Evolutionary conservation across 2,888 invertebrate species (phyloP).

Genomic region (Drosophila histrio): DNA sequence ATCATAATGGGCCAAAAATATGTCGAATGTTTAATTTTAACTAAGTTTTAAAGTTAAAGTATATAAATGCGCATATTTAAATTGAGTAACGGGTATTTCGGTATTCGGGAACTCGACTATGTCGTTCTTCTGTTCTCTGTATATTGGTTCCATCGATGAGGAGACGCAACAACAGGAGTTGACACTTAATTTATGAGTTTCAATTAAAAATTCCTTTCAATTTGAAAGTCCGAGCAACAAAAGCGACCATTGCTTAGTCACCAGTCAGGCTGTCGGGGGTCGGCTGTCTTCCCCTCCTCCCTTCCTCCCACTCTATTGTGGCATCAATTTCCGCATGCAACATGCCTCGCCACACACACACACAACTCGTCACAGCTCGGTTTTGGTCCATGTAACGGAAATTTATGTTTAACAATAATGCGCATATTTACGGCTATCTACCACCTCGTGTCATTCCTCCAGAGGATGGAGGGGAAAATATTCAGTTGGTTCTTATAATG

Average conservation of each 20-base stretch:
- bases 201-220: constrained; percentile 75
- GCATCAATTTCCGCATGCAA: constrained; percentile 39
- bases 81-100: too few relatives aligned
- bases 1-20: too few relatives aligned
- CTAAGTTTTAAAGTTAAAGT: too few relatives aligned
- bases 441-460: too few relatives aligned
- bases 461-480: neutral
- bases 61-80: too few relatives aligned
- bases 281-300: too few relatives aligned
- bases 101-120: neutral
- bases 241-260: constrained; percentile 36
- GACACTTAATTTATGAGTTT: constrained; percentile 73
- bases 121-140: neutral
- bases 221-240: constrained; percentile 53
- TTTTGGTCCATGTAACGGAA: constrained; percentile 51
- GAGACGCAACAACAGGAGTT: constrained; percentile 24
- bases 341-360: constrained; percentile 4
- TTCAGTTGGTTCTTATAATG: constrained; percentile 51
- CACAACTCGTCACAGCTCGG: constrained; percentile 10
- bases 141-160: constrained; percentile 10
- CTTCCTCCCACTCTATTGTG: neutral
- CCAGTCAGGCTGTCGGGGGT: neutral
- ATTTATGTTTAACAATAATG: constrained; percentile 78
- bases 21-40: too few relatives aligned
- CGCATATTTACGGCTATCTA: constrained; percentile 52